Base-by-base conservation (phyloP, 2,797 vertebrate genomes). In the Ctenochaetus hawaiiensis region DNA sequence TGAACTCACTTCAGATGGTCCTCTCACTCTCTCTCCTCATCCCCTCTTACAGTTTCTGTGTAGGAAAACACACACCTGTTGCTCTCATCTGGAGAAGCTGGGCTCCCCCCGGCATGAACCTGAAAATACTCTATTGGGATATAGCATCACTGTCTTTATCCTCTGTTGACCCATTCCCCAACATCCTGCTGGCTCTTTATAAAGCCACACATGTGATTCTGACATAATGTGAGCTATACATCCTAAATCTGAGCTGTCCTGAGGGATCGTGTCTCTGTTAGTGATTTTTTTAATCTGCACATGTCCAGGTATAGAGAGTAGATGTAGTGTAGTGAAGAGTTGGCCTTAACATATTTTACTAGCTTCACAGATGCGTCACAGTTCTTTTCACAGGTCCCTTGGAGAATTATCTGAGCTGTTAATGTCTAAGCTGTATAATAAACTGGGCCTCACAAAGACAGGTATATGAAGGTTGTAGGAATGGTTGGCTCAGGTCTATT, bases 1-100 rank as follows among this genome's bases (percentile, higher is more conserved):
- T 63, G 83, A 93, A 93, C 86, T 77, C 72, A 23, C 75, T 82
- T 88, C 91, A 92, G 83, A 93, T 92, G 89, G 53, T 77, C 78
- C 74, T 78, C 54, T 45, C 82, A 52, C 72, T 78, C 56, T 49
- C 56, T 49, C 44, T 18, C 48, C 45, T 43, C 26, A 67, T 56
- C 57, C 20, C 41, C 20, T 51, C 18, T 8, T 17, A 5, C 23
- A 34, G 41, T 44, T 57, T 66, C 30, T 23, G 45, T 48, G 11
- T 23, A n/a, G 43, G 71, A 51, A 62, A 43, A 60, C 58, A 22
- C 58, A 77, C 77, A 79, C 75, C 57, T 87, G 77, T 51, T 60
- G 66, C 60, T 81, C 43, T 58, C 51, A 63, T 57, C 45, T 74
- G 34, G 59, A 58, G 63, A 26, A 54, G 58, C 62, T 45, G 71